These are phyloP conservation scores for Polypedilum vanderplanki DNA, from an alignment of 1,140 invertebrate species.

Conservation along the genomic window DNA sequence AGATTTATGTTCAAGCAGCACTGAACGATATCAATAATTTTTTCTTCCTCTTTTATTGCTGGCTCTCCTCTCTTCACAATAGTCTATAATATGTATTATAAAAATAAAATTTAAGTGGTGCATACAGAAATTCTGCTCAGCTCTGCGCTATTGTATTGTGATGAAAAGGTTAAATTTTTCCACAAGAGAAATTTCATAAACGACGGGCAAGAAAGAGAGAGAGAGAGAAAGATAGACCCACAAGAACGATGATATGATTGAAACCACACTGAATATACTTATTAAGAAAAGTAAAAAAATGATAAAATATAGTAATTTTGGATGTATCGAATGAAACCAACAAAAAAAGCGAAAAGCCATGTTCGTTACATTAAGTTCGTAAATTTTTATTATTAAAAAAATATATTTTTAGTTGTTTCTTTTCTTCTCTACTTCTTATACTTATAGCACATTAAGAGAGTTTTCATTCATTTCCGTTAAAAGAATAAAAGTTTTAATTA, in stretches of 20 bases:
- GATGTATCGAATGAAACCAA: background rate
- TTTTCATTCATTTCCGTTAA: constrained; percentile 8
- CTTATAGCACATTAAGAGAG: background rate
- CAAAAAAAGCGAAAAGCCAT: background rate
- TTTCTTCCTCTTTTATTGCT: background rate
- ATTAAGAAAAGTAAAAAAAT: constrained; percentile 6
- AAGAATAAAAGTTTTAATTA: constrained; percentile 21
- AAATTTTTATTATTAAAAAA: background rate
- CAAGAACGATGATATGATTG: constrained; percentile 10
- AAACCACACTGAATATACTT: constrained; percentile 18
- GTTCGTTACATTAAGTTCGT: background rate
- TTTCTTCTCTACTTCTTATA: background rate
- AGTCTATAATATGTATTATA: background rate
- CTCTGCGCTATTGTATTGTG: background rate
- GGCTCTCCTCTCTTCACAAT: background rate
- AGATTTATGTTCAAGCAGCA: background rate
- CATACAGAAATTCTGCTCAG: background rate
- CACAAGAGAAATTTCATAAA: background rate
- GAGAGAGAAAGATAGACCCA: constrained; percentile 3
- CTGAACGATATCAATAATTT: background rate
- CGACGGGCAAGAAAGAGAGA: background rate
- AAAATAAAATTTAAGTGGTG: background rate
- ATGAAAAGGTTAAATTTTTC: constrained; percentile 10
- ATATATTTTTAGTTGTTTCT: background rate
- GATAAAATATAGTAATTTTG: constrained; percentile 20